phyloP scores from a whole-genome alignment of 1,140 invertebrate species.

The Atopsyche davidsoni region DNA sequence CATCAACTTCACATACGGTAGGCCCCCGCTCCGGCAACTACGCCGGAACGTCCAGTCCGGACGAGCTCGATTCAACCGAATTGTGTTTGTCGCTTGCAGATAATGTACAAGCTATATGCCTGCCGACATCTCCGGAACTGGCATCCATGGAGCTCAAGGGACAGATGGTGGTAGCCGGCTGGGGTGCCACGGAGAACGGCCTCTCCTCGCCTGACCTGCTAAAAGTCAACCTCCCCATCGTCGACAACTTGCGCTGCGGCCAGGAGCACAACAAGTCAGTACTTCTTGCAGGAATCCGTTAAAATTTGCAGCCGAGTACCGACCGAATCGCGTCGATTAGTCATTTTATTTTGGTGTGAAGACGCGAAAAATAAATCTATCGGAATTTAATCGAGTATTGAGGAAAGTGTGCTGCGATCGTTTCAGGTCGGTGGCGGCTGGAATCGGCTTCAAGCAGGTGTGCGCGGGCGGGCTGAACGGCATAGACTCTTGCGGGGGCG shows the following conservation, averaged over 20 bases:
- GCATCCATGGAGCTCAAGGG: conserved; percentile 31
- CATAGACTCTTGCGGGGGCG: conserved; percentile 44
- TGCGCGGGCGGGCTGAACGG: conserved; percentile 39
- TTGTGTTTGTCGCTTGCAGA: conserved; percentile 29
- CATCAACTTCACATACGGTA: conserved; percentile 46
- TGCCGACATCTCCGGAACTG: conserved; percentile 44
- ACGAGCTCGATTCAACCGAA: background rate
- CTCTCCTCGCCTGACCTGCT: conserved; percentile 38
- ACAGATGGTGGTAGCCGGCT: conserved; percentile 54
- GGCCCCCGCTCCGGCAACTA: conserved; percentile 7
- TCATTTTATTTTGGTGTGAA: no score
- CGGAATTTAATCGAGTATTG: no score
- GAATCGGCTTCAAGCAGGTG: conserved; percentile 39
- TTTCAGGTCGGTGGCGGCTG: conserved; percentile 6
- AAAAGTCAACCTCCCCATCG: conserved; percentile 33
- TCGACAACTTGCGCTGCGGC: conserved; percentile 21
- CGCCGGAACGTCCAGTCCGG: no score
- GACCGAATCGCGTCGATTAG: no score
- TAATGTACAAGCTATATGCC: conserved; percentile 60
- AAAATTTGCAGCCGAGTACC: background rate
- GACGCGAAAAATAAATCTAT: no score
- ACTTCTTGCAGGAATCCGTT: background rate
- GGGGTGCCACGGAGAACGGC: conserved; percentile 53
- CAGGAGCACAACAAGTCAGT: conserved; percentile 19
- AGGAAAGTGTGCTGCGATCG: no score